These are phyloP conservation scores for Subacronicta megacephala DNA, from an alignment of 2,888 invertebrate species.

Conservation along the genomic window DNA sequence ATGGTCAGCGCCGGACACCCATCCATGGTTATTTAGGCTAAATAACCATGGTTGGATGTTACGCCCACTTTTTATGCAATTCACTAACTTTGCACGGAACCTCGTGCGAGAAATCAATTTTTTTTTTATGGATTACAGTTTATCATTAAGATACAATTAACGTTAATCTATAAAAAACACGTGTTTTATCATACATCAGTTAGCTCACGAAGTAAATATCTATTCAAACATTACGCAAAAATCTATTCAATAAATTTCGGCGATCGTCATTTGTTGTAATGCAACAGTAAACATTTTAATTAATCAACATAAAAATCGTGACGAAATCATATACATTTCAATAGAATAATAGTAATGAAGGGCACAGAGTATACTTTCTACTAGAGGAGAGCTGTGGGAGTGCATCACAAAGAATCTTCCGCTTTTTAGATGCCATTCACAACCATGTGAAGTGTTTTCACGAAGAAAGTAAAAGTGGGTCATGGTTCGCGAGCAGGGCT, in stretches of 20 bases:
- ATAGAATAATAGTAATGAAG: constrained; percentile 52
- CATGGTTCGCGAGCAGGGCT: constrained; percentile 60
- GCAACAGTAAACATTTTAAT: constrained; percentile 8
- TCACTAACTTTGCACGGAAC: too few species aligned
- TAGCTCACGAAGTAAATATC: background rate
- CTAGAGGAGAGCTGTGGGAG: constrained; percentile 86
- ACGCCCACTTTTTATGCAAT: too few species aligned
- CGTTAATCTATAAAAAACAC: too few species aligned
- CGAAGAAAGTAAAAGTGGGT: constrained; percentile 87
- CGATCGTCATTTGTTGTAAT: background rate
- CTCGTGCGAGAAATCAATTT: too few species aligned
- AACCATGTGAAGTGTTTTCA: constrained; percentile 83
- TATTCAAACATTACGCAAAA: background rate
- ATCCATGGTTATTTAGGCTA: too few species aligned
- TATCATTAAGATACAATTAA: too few species aligned
- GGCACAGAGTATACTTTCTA: constrained; percentile 62
- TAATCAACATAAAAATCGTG: constrained; percentile 29
- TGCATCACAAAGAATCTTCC: constrained; percentile 75
- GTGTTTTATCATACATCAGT: too few species aligned
- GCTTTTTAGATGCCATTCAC: constrained; percentile 82
- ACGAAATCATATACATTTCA: constrained; percentile 33
- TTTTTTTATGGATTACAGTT: too few species aligned
- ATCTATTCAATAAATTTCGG: background rate
- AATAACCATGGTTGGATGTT: too few species aligned
- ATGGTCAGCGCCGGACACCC: too few species aligned